Base-by-base conservation (phyloP, 2,797 vertebrate genomes). In the Gambusia yucatana region DNA sequence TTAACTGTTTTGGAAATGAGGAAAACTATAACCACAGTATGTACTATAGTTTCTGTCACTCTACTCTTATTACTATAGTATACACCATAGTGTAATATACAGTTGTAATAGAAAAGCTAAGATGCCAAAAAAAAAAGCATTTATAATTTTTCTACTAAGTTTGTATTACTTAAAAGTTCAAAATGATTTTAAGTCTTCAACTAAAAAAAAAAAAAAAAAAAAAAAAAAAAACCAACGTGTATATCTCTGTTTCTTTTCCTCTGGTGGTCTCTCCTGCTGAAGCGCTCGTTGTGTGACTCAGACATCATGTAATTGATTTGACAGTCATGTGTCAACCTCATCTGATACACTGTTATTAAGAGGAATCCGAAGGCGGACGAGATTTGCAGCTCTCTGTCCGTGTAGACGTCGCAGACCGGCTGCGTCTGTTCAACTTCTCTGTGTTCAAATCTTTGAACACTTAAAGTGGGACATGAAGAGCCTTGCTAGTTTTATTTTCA, bases 81-180 rank as follows among this genome's bases (percentile, higher is more conserved):
- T 81, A 86, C 80, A 93, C 91, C 88, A 83, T 87, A 87, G 87
- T 88, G 77, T 84, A 87, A 88, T 92, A 87, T 93, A 91, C 84
- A 90, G 77, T 71, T 91, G 70, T 70, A 84, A 86, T 86, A 88
- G 80, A 86, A 87, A 90, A 93, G 78, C 47, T 81, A 85, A 84
- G 89, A 82, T 86, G 87, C 88, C 84, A 80, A 86, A 89, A 88
- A 89, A 88, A 89, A 88, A 88, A 84, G 76, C 46, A 81, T 87
- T 91, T 82, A 81, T 48, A 85, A 82, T 75, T 72, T 73, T 72
- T 71, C 77, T 20, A 77, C 44, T 81, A 46, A 46, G 76, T 78
- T 77, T 88, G 84, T 88, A 87, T 84, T 79, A 86, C 81, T 80
- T 43, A 48, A 20, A 41, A 20, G 44, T 77, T 89, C 72, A 80